Percentiles rank a stretch among this genome's conserved stretches.
phyloP scores from a whole-genome alignment of 2,797 vertebrate species.

The Peromyscus aztecus region DNA sequence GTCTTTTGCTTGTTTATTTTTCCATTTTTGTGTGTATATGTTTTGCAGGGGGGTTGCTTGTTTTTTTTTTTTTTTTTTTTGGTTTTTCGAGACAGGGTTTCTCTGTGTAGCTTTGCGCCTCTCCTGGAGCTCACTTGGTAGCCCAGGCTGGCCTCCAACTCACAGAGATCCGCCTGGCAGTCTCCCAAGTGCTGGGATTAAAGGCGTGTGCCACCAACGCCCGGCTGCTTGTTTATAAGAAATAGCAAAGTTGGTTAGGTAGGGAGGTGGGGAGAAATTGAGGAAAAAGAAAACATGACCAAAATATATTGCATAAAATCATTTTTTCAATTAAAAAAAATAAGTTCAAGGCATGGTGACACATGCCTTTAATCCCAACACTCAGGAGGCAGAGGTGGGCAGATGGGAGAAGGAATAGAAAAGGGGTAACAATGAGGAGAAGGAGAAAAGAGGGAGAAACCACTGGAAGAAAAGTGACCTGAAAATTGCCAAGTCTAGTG shows the following conservation, averaged over 20 bases:
- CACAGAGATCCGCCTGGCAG: too few species aligned
- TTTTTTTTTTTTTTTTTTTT: too few species aligned
- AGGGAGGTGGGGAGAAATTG: neutral
- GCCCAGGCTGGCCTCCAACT: too few species aligned
- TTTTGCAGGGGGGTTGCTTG: neutral
- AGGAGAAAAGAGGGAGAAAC: neutral
- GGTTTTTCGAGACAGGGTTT: too few species aligned
- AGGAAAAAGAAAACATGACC: neutral
- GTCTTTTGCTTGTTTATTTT: neutral
- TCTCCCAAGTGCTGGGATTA: too few species aligned
- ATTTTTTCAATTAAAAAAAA: neutral
- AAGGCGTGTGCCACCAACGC: too few species aligned
- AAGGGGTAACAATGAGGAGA: too few species aligned
- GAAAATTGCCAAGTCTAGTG: slow-evolving; percentile 33
- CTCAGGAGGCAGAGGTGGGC: neutral
- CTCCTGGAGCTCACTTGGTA: too few species aligned
- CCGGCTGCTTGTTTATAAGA: too few species aligned
- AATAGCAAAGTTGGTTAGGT: neutral
- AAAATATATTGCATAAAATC: neutral
- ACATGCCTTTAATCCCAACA: neutral
- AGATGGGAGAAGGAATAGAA: neutral
- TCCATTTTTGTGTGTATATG: neutral
- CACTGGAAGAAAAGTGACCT: neutral
- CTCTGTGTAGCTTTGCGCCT: too few species aligned
- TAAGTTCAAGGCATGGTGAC: neutral